phyloP scores from a whole-genome alignment of 2,888 invertebrate species.

The Pristionchus exspectatus region DNA sequence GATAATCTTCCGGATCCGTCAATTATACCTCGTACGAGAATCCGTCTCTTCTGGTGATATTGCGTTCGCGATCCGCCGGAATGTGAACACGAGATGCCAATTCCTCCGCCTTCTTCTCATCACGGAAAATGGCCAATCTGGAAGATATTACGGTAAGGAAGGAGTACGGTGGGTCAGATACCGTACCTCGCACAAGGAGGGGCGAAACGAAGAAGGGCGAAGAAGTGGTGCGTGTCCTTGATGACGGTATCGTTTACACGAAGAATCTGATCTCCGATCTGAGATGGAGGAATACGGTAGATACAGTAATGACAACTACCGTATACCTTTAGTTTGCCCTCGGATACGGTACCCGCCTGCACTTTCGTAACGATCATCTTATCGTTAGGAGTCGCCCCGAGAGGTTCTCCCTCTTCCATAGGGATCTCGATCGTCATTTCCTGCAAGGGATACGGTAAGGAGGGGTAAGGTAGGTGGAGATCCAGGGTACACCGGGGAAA shows the following conservation, averaged over 20 bases:
- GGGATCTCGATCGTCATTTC: slow-evolving; percentile 66
- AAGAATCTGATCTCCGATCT: slow-evolving; percentile 65
- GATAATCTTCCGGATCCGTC: not conserved
- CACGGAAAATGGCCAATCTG: slow-evolving; percentile 55
- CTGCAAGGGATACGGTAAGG: slow-evolving; percentile 45
- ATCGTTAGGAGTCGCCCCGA: slow-evolving; percentile 65
- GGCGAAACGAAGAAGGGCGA: slow-evolving; percentile 63
- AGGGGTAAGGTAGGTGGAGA: not conserved
- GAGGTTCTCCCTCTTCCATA: slow-evolving; percentile 73
- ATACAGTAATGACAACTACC: not conserved
- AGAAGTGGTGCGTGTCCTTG: slow-evolving; percentile 63
- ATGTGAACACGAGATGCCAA: slow-evolving; percentile 61
- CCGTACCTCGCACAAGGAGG: slow-evolving; percentile 55
- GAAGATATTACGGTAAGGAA: not conserved
- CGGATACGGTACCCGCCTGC: slow-evolving; percentile 71
- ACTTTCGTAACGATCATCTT: slow-evolving; percentile 73
- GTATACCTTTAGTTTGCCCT: slow-evolving; percentile 71
- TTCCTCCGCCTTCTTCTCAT: slow-evolving; percentile 60
- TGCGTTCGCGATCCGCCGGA: slow-evolving; percentile 62
- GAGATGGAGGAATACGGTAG: slow-evolving; percentile 10
- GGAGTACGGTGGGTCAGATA: not conserved
- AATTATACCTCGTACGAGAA: slow-evolving; percentile 61
- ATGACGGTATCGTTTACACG: slow-evolving; percentile 61
- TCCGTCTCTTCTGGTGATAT: slow-evolving; percentile 64
- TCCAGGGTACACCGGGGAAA: not conserved